Evolutionary conservation across 2,888 invertebrate genomes (phyloP).

Genomic region (Theretra japonica): DNA sequence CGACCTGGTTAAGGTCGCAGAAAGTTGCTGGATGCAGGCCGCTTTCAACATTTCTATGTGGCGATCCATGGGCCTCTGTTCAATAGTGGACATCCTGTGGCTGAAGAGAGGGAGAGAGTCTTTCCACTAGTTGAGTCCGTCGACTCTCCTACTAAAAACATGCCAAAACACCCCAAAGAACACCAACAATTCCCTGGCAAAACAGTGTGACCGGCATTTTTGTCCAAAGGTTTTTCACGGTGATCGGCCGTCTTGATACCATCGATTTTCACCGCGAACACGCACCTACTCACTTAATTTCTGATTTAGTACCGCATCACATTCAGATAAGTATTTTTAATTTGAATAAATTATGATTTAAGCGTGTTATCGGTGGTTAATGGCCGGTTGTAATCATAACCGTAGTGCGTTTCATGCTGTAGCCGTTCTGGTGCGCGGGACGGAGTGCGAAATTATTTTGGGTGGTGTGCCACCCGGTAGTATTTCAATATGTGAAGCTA

Average conservation of each 20-base stretch:
- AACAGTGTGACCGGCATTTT: conserved; percentile 23
- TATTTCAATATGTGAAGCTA: not conserved
- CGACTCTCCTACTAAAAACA: too few relatives aligned
- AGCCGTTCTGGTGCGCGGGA: conserved; percentile 34
- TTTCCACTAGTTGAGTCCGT: too few relatives aligned
- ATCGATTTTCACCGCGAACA: conserved; percentile 70
- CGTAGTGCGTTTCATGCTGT: conserved; percentile 65
- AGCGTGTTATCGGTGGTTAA: conserved; percentile 76
- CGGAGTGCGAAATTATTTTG: not conserved
- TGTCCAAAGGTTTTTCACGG: conserved; percentile 71
- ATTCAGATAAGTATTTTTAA: conserved; percentile 85
- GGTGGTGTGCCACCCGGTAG: not conserved
- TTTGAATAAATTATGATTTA: conserved; percentile 85
- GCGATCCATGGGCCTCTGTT: too few relatives aligned
- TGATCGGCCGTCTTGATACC: conserved; percentile 71
- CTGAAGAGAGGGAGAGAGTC: too few relatives aligned
- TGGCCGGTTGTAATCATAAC: conserved; percentile 74
- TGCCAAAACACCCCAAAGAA: too few relatives aligned
- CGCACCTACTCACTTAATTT: conserved; percentile 82
- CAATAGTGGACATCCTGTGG: too few relatives aligned
- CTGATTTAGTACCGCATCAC: conserved; percentile 84
- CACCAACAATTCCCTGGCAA: too few relatives aligned
- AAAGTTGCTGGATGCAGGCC: too few relatives aligned
- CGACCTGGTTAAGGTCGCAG: too few relatives aligned
- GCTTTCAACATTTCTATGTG: too few relatives aligned